These are phyloP conservation scores for Anomalospiza imberbis DNA, from an alignment of 2,797 vertebrate species.

Conservation along the genomic window DNA sequence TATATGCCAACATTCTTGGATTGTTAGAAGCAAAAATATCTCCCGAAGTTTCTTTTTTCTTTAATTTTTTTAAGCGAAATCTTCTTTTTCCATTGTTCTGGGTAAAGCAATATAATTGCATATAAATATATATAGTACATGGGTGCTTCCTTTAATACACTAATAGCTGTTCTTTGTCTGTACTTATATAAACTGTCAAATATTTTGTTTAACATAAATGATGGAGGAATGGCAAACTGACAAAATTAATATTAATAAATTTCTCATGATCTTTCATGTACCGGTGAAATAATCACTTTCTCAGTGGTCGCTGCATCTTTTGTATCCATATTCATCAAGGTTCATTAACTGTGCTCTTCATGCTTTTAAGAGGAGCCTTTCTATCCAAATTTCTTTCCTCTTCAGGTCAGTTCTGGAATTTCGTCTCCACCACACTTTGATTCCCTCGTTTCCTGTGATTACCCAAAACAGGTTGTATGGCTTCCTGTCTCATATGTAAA, in stretches of 20 bases:
- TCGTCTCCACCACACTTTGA: neutral
- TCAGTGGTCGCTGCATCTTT: neutral
- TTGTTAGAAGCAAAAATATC: neutral
- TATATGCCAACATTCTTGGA: neutral
- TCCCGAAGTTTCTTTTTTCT: neutral
- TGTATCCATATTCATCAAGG: neutral
- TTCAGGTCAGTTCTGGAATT: neutral
- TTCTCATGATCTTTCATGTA: neutral
- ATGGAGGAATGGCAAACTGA: neutral
- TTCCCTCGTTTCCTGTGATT: neutral
- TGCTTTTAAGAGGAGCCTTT: neutral
- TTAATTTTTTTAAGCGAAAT: neutral
- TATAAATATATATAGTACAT: neutral
- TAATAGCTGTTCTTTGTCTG: neutral
- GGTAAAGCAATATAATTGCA: neutral
- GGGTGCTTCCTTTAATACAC: neutral
- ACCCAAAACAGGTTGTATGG: neutral
- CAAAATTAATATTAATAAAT: neutral
- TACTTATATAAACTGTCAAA: neutral
- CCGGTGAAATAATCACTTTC: neutral
- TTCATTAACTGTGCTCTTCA: fast-evolving
- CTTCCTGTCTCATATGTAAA: slow-evolving; percentile 38
- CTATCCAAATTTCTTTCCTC: neutral
- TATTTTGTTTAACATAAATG: neutral
- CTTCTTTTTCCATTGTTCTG: neutral